Conservation (phyloP, 2,888 invertebrate genomes). For the Acanthosepion pharaonis region DNA sequence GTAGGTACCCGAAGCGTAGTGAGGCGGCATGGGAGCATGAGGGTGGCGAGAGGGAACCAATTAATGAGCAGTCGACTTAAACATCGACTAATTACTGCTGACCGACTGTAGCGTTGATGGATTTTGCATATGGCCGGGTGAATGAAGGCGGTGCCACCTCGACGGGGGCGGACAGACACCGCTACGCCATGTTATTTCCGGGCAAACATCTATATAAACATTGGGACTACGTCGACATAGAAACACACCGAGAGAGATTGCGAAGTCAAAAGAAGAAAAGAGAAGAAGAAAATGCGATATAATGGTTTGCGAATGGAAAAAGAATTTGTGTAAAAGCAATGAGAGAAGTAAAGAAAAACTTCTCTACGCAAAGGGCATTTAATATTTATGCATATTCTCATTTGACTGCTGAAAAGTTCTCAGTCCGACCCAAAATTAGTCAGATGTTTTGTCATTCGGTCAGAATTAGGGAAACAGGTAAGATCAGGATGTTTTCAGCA, state of each 20-base stretch:
- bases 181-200: slow-evolving; percentile 44
- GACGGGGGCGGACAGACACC: slow-evolving; percentile 34
- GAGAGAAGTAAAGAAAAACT: neutral
- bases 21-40: neutral
- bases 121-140: neutral
- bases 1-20: neutral
- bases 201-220: slow-evolving; percentile 47
- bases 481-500: too few species aligned
- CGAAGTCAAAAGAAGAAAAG: neutral
- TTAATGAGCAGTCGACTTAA: slow-evolving; percentile 33
- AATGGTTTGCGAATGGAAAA: too few species aligned
- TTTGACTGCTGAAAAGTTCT: too few species aligned
- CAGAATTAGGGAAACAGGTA: too few species aligned
- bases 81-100: slow-evolving; percentile 2
- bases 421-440: too few species aligned
- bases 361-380: neutral
- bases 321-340: too few species aligned
- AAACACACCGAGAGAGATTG: neutral
- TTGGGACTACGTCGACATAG: neutral
- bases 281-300: too few species aligned
- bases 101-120: slow-evolving; percentile 9
- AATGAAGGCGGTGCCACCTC: slow-evolving; percentile 41
- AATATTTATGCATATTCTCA: too few species aligned
- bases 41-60: neutral
- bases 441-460: too few species aligned